Evolutionary conservation across 2,113 vertebrate genomes (phyloP).

Genomic region (Festucalex cinctus): DNA sequence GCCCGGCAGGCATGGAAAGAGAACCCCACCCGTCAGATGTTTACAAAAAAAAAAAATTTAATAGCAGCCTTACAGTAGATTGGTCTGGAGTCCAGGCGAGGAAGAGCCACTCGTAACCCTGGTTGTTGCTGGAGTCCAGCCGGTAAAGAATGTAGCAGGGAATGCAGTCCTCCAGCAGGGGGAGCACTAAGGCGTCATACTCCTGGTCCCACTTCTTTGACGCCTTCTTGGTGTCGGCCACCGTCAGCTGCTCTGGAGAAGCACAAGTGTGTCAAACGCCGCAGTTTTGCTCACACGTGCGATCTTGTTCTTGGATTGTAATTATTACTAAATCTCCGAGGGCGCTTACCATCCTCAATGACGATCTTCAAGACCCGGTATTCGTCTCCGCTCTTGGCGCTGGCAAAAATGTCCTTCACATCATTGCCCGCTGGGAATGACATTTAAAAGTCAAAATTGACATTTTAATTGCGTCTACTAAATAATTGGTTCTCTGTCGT

Average conservation of each 20-base stretch:
- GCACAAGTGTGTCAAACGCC: conserved; percentile 27
- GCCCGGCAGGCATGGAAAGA: conserved; percentile 13
- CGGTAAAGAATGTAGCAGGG: conserved; percentile 92
- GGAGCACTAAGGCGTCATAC: conserved; percentile 84
- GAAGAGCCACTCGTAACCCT: conserved; percentile 95
- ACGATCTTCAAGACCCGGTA: conserved; percentile 89
- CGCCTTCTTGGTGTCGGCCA: conserved; percentile 77
- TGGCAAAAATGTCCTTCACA: conserved; percentile 87
- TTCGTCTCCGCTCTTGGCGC: conserved; percentile 82
- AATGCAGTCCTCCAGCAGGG: conserved; percentile 84
- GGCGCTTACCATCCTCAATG: conserved; percentile 86
- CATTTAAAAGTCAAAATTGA: neutral
- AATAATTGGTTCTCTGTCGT: neutral
- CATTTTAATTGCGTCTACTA: neutral
- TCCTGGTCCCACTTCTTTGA: conserved; percentile 87
- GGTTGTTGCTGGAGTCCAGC: conserved; percentile 91
- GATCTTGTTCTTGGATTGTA: neutral
- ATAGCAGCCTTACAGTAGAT: conserved; percentile 80
- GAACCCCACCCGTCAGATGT: conserved; percentile 36
- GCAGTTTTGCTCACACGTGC: neutral
- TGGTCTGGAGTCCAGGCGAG: conserved; percentile 93
- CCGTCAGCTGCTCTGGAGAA: conserved; percentile 83
- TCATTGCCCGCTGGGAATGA: conserved; percentile 79
- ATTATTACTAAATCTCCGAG: neutral
- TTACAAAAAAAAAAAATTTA: conserved; percentile 27